Evolutionary conservation across 2,113 vertebrate genomes (phyloP).

Genomic region (Bombycilla garrulus): DNA sequence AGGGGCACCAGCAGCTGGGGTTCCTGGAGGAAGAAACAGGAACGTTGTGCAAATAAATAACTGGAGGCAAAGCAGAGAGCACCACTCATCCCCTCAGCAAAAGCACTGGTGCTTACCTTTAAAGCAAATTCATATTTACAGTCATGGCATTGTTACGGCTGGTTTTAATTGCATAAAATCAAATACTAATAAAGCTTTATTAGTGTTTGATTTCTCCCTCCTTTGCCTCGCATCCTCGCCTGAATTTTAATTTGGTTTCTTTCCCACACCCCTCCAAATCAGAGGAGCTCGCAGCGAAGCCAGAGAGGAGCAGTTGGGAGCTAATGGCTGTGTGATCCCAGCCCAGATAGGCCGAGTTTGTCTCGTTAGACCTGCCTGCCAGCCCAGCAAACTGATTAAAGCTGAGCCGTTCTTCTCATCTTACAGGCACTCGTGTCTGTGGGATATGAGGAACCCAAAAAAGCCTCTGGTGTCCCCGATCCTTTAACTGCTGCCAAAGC

Average conservation of each 20-base stretch:
- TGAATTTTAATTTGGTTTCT: not conserved
- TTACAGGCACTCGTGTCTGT: not conserved
- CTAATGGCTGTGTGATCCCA: not conserved
- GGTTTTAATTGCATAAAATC: not conserved
- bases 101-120: not conserved
- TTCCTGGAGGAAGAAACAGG: not conserved
- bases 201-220: not conserved
- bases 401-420: slow-evolving; percentile 12
- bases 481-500: not conserved
- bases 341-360: not conserved
- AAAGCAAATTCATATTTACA: not conserved
- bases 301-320: not conserved
- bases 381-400: not conserved
- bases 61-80: not conserved
- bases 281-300: not conserved
- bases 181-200: not conserved
- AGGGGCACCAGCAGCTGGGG: not conserved
- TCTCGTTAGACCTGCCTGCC: not conserved
- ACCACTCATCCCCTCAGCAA: not conserved
- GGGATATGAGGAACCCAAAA: not conserved
- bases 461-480: not conserved
- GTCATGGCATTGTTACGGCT: too few relatives aligned
- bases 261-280: not conserved
- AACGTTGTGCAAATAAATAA: not conserved
- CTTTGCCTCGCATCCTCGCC: not conserved